These are phyloP conservation scores for Drosophila ogumai DNA, from an alignment of 1,140 invertebrate species.

Conservation along the genomic window DNA sequence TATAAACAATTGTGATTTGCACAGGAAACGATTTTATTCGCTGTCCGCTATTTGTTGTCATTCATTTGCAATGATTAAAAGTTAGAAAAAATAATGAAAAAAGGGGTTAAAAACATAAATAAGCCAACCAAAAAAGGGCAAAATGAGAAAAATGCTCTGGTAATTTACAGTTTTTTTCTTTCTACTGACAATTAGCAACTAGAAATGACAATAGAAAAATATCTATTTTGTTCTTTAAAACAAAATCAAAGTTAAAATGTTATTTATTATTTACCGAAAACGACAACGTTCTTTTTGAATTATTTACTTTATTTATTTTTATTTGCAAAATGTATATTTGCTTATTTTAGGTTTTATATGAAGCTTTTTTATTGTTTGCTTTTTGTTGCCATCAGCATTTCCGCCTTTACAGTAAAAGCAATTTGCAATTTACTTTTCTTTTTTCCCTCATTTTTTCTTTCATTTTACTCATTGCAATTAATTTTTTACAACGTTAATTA, in stretches of 20 bases:
- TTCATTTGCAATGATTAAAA: constrained; percentile 19
- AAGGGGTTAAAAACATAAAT: not conserved
- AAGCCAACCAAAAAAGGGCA: not conserved
- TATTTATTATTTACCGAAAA: constrained; percentile 3
- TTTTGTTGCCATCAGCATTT: constrained; percentile 55
- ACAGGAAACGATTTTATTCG: constrained; percentile 50
- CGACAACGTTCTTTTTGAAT: constrained; percentile 1
- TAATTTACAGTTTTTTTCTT: constrained; percentile 12
- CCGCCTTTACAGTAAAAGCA: constrained; percentile 60
- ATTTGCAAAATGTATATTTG: not conserved
- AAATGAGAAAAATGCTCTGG: constrained; percentile 40
- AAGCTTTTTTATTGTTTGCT: constrained; percentile 22
- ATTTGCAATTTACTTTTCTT: constrained; percentile 67
- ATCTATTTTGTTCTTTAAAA: not conserved
- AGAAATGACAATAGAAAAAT: constrained; percentile 22
- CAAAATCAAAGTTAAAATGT: too few species aligned
- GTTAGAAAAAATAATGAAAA: constrained; percentile 20
- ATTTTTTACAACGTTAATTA: constrained; percentile 79
- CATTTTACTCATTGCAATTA: constrained; percentile 34
- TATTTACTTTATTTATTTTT: constrained; percentile 27
- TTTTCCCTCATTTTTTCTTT: constrained; percentile 31
- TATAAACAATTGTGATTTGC: constrained; percentile 48
- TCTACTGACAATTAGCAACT: not conserved
- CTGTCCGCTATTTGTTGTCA: constrained; percentile 19
- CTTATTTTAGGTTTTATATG: constrained; percentile 17